These are phyloP conservation scores for Conus ventricosus DNA, from an alignment of 1,140 invertebrate species.

Conservation along the genomic window DNA sequence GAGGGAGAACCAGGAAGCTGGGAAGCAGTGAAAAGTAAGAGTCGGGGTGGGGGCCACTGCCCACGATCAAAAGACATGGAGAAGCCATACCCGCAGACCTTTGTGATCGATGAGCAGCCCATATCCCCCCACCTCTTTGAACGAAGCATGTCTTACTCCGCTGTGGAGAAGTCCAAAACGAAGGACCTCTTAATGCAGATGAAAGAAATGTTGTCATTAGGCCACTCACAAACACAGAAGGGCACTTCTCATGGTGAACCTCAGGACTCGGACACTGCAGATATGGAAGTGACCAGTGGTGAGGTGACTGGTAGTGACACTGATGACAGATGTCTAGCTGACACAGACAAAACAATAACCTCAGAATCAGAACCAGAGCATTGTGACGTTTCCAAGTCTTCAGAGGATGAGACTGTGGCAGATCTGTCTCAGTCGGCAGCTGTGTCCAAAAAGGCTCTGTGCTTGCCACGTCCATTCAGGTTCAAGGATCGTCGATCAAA, in stretches of 20 bases:
- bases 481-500: slow-evolving; percentile 15
- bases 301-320: not conserved
- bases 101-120: not conserved
- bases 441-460: slow-evolving; percentile 5
- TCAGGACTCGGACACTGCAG: not conserved
- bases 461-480: slow-evolving; percentile 23
- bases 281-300: not conserved
- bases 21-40: slow-evolving; percentile 22
- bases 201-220: not conserved
- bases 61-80: not conserved
- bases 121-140: slow-evolving; percentile 26
- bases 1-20: slow-evolving; percentile 7
- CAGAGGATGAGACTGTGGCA: slow-evolving; percentile 17
- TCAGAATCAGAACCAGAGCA: slow-evolving; percentile 1
- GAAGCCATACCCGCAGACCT: not conserved
- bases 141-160: slow-evolving; percentile 32
- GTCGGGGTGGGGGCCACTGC: slow-evolving; percentile 31
- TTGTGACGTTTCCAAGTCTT: not conserved
- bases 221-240: not conserved
- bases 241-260: not conserved
- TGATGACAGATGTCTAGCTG: not conserved
- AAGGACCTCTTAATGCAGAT: slow-evolving; percentile 12
- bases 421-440: not conserved
- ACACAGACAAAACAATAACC: not conserved
- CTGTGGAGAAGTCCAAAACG: slow-evolving; percentile 24